Evolutionary conservation across 2,888 invertebrate genomes (phyloP).

Genomic region (Synergus gifuensis): DNA sequence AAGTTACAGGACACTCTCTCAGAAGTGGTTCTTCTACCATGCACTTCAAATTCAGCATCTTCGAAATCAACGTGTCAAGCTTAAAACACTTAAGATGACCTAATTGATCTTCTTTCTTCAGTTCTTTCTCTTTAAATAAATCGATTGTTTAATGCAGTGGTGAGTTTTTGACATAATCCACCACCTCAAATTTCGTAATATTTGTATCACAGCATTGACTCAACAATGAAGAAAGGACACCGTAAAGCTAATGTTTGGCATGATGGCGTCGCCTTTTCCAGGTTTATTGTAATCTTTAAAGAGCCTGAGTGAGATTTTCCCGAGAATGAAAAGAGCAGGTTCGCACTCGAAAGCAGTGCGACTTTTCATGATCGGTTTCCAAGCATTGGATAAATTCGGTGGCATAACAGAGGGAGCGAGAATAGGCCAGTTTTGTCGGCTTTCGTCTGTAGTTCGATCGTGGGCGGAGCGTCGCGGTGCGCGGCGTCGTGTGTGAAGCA

Average conservation of each 20-base stretch:
- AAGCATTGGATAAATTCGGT: slow-evolving; percentile 25
- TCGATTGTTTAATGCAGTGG: no score
- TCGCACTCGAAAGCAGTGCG: slow-evolving; percentile 19
- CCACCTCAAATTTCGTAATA: neutral
- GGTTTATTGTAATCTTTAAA: neutral
- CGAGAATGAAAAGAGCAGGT: neutral
- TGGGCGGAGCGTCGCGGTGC: slow-evolving; percentile 75
- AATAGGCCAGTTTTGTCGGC: slow-evolving; percentile 59
- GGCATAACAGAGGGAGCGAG: slow-evolving; percentile 27
- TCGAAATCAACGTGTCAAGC: neutral
- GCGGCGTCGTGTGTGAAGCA: slow-evolving; percentile 73
- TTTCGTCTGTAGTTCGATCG: slow-evolving; percentile 72
- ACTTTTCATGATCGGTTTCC: slow-evolving; percentile 37
- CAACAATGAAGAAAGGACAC: slow-evolving; percentile 7
- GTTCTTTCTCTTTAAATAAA: no score
- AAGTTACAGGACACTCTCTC: neutral
- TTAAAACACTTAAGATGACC: neutral
- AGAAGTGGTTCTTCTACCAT: slow-evolving; percentile 14
- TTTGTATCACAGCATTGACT: slow-evolving; percentile 2
- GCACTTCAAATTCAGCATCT: slow-evolving; percentile 9
- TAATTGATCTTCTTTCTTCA: neutral
- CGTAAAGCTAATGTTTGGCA: slow-evolving; percentile 6
- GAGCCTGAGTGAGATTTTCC: slow-evolving; percentile 5
- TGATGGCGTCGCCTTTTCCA: slow-evolving; percentile 25
- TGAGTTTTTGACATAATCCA: neutral